A percentile compares a stretch with the other conserved stretches of the same genome.
Conservation (phyloP, 2,888 invertebrate genomes). For the Alloplasta piceator region DNA sequence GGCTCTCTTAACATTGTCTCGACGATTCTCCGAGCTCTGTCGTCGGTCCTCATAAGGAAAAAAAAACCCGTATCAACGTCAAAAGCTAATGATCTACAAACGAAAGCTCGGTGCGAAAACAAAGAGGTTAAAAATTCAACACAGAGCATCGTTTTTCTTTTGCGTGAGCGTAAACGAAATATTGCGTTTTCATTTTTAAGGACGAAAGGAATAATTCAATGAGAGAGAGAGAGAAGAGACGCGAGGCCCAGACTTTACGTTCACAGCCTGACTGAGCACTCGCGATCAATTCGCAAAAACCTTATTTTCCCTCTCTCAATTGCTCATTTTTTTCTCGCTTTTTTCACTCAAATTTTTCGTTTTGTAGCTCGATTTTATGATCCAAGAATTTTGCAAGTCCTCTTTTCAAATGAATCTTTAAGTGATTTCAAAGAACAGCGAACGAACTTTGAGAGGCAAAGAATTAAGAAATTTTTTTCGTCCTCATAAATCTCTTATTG, state of each 20-base stretch:
- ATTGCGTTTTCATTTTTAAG: not conserved
- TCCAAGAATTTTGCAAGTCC: too few relatives aligned
- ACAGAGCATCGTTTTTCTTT: not conserved
- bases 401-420: too few relatives aligned
- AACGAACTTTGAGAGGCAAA: too few relatives aligned
- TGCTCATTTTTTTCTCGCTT: constrained; percentile 18
- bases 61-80: constrained; percentile 12
- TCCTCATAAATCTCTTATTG: too few relatives aligned
- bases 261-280: constrained; percentile 83
- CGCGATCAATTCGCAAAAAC: constrained; percentile 65
- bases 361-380: too few relatives aligned
- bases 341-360: not conserved
- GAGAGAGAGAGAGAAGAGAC: constrained; percentile 66
- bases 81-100: constrained; percentile 8
- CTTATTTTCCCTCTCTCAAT: constrained; percentile 7
- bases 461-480: too few relatives aligned
- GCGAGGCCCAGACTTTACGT: constrained; percentile 82
- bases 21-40: constrained; percentile 71
- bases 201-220: constrained; percentile 47
- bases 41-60: constrained; percentile 12
- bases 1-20: constrained; percentile 70
- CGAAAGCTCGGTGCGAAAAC: constrained; percentile 24
- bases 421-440: too few relatives aligned
- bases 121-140: constrained; percentile 13
- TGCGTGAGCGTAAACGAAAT: not conserved